Evolutionary conservation across 2,113 vertebrate species (phyloP).

Genomic region (Cyprinodon variegatus): DNA sequence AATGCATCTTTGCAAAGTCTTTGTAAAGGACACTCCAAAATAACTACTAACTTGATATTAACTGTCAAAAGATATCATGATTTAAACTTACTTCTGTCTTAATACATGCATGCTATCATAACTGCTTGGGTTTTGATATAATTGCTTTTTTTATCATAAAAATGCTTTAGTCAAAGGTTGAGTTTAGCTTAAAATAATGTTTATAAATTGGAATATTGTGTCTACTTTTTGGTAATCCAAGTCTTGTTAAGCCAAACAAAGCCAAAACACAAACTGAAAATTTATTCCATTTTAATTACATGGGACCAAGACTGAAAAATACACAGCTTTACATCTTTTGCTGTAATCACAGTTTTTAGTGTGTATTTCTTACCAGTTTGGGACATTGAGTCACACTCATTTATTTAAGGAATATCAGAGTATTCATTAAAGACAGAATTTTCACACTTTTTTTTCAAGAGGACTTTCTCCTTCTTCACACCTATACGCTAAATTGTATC

Average conservation of each 20-base stretch:
- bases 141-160: slow-evolving; percentile 5
- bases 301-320: not conserved
- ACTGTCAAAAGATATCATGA: slow-evolving; percentile 25
- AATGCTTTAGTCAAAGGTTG: not conserved
- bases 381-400: not conserved
- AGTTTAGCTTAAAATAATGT: not conserved
- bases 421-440: not conserved
- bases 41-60: slow-evolving; percentile 31
- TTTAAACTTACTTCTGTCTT: slow-evolving; percentile 7
- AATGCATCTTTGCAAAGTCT: slow-evolving; percentile 46
- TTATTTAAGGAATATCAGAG: not conserved
- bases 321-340: not conserved
- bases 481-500: slow-evolving; percentile 5
- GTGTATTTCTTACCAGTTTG: no score
- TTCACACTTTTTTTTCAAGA: not conserved
- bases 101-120: not conserved
- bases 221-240: not conserved
- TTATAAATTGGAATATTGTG: not conserved
- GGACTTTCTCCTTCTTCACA: not conserved
- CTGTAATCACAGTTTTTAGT: not conserved
- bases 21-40: slow-evolving; percentile 47
- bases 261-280: not conserved
- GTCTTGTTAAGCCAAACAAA: no score
- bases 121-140: slow-evolving; percentile 11
- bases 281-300: not conserved